phyloP scores from a whole-genome alignment of 2,888 invertebrate species.

The Thymelicus acteon region DNA sequence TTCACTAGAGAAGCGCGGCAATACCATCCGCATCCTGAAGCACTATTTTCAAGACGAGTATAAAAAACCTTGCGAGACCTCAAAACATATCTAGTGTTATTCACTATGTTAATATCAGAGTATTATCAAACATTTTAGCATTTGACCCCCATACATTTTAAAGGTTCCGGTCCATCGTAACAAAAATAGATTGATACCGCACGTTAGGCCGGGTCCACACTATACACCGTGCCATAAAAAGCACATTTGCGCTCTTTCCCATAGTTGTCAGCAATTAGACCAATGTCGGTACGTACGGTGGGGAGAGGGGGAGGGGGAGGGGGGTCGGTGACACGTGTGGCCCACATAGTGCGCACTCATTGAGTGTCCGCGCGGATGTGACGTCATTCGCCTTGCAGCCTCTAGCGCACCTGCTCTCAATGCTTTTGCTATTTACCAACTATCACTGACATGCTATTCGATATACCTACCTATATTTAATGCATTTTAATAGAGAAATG shows the following conservation, averaged over 20 bases:
- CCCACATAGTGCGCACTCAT: conserved; percentile 77
- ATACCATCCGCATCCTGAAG: too few relatives aligned
- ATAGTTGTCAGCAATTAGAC: conserved; percentile 80
- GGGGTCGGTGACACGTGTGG: conserved; percentile 74
- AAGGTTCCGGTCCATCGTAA: conserved; percentile 4
- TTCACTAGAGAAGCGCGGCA: too few relatives aligned
- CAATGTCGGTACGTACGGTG: conserved; percentile 63
- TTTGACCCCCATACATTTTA: neutral
- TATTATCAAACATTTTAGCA: neutral
- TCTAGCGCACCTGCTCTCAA: conserved; percentile 65
- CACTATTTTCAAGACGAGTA: too few relatives aligned
- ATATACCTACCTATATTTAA: neutral
- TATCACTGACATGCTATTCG: neutral
- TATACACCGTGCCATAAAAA: conserved; percentile 65
- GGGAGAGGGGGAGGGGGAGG: conserved; percentile 45
- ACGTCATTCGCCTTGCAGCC: conserved; percentile 66
- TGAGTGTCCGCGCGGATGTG: conserved; percentile 69
- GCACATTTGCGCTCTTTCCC: conserved; percentile 78
- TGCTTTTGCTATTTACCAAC: conserved; percentile 38
- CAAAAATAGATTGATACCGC: neutral
- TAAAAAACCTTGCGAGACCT: too few relatives aligned
- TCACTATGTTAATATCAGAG: neutral
- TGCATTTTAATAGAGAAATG: neutral
- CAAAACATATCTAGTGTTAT: neutral
- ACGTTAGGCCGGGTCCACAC: conserved; percentile 69